phyloP scores from a whole-genome alignment of 1,140 invertebrate genomes.

The Bombus sibiricus region DNA sequence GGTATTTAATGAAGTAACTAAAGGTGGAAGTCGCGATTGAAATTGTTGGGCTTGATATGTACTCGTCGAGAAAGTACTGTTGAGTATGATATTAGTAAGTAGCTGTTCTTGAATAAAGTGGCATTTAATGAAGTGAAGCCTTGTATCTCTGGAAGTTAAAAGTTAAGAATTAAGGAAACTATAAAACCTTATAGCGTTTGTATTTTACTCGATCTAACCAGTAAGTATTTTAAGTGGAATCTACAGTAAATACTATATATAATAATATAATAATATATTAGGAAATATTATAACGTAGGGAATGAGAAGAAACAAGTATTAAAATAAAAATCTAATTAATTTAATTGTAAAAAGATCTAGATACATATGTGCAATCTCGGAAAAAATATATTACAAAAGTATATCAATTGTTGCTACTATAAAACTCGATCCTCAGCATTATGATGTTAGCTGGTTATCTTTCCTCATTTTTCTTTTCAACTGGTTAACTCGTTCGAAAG shows the following conservation, averaged over 20 bases:
- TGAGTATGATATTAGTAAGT: background rate
- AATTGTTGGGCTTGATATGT: background rate
- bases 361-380: too few species aligned
- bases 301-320: too few species aligned
- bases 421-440: background rate
- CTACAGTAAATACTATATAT: too few species aligned
- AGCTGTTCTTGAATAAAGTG: background rate
- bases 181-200: background rate
- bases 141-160: background rate
- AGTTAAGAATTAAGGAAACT: background rate
- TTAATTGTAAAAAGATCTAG: background rate
- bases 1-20: background rate
- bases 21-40: background rate
- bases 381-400: background rate
- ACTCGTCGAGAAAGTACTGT: background rate
- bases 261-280: too few species aligned
- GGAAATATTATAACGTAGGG: too few species aligned
- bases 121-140: background rate
- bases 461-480: background rate
- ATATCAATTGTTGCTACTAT: background rate
- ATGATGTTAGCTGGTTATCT: background rate
- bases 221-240: background rate
- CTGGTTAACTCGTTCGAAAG: background rate
- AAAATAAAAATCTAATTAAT: background rate
- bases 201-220: background rate